Conservation (phyloP, 2,113 vertebrate genomes). For the Thomomys bottae region DNA sequence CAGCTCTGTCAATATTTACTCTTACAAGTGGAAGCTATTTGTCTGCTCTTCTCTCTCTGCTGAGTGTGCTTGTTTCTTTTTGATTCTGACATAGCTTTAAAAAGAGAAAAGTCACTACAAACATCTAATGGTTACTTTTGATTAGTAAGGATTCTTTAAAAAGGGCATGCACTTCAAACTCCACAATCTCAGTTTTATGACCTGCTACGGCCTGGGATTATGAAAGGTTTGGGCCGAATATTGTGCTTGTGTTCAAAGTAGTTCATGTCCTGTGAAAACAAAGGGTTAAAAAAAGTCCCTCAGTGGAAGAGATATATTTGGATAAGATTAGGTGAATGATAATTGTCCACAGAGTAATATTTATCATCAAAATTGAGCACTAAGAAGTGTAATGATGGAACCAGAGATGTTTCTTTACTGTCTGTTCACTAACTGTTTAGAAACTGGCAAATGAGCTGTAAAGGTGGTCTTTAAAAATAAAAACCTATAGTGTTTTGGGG, state of each 20-base stretch:
- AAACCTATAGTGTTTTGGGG: constrained; percentile 31
- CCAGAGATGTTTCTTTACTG: background rate
- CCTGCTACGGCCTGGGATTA: constrained; percentile 91
- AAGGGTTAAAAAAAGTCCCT: constrained; percentile 79
- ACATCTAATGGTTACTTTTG: constrained; percentile 54
- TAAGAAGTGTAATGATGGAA: background rate
- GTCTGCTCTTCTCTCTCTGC: constrained; percentile 23
- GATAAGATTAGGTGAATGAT: background rate
- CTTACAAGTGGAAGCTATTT: constrained; percentile 57
- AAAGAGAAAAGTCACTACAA: constrained; percentile 54
- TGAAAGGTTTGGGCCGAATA: constrained; percentile 93
- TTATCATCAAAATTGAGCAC: constrained; percentile 45
- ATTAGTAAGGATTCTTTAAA: constrained; percentile 74
- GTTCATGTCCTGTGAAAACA: constrained; percentile 90
- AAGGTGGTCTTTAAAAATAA: constrained; percentile 28
- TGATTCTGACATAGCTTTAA: constrained; percentile 58
- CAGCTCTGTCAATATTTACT: constrained; percentile 38
- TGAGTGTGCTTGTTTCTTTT: constrained; percentile 53
- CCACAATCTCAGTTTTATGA: constrained; percentile 85
- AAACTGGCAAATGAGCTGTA: constrained; percentile 38
- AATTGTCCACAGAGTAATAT: background rate
- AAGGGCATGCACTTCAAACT: constrained; percentile 84
- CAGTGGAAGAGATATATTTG: constrained; percentile 34
- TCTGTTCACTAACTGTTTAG: background rate
- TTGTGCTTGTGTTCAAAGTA: constrained; percentile 96